phyloP scores from a whole-genome alignment of 35 echinoderm and acorn worm species.

The Ophiothrix spiculata region DNA sequence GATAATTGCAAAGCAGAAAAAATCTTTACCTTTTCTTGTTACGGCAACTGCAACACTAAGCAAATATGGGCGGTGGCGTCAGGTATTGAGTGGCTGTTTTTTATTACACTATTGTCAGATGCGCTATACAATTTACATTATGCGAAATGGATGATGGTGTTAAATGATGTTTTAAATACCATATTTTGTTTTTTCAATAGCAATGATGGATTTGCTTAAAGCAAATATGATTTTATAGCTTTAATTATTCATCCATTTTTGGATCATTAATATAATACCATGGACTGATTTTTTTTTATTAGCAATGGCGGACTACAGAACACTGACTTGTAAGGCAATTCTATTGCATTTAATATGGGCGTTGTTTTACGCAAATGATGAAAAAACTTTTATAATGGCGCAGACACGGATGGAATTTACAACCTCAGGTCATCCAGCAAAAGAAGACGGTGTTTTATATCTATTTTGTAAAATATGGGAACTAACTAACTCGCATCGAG shows the following conservation, averaged over 20 bases:
- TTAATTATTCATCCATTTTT: neutral
- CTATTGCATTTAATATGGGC: neutral
- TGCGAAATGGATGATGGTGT: no score
- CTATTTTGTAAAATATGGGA: slow-evolving; percentile 8
- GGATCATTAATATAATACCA: neutral
- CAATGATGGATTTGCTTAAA: neutral
- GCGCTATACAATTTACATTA: no score
- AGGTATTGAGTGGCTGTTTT: neutral
- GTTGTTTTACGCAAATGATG: neutral
- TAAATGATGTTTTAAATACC: no score
- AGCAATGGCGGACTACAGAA: neutral
- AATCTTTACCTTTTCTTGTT: no score
- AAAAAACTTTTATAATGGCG: neutral
- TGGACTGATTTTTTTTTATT: neutral
- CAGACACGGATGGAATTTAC: neutral
- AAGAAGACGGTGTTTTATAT: neutral
- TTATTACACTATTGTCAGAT: no score
- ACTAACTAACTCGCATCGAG: neutral
- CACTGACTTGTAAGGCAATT: neutral
- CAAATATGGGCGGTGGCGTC: neutral
- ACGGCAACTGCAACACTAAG: no score
- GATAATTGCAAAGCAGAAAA: no score
- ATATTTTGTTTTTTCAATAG: no score
- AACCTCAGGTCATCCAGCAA: neutral
- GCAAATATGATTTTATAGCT: neutral